phyloP scores from a whole-genome alignment of 2,888 invertebrate genomes.

The Chaitophorus viminalis region DNA sequence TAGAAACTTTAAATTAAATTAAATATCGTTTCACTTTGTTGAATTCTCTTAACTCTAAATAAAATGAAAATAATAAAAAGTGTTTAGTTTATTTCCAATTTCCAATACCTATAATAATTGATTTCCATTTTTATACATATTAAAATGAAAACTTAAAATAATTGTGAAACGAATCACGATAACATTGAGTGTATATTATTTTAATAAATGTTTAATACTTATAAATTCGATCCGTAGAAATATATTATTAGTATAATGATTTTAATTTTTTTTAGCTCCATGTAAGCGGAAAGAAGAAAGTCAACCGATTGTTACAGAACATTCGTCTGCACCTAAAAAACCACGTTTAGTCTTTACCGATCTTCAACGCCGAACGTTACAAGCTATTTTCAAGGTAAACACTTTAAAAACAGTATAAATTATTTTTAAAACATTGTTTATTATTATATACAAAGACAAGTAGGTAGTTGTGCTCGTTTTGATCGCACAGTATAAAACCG shows the following conservation, averaged over 20 bases:
- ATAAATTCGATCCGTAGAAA: background rate
- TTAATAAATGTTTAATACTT: too few relatives aligned
- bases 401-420: background rate
- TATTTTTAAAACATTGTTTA: conserved; percentile 17
- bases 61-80: too few relatives aligned
- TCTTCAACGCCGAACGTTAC: conserved; percentile 99
- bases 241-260: conserved; percentile 48
- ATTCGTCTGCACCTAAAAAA: conserved; percentile 91
- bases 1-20: too few relatives aligned
- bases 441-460: background rate
- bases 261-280: conserved; percentile 66
- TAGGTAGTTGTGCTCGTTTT: background rate
- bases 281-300: conserved; percentile 97
- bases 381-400: conserved; percentile 98
- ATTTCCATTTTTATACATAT: too few relatives aligned
- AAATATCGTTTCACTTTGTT: too few relatives aligned
- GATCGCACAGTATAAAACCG: background rate
- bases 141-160: too few relatives aligned
- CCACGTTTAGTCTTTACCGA: conserved; percentile 99
- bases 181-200: background rate
- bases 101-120: too few relatives aligned
- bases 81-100: too few relatives aligned
- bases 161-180: background rate
- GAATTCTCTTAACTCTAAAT: too few relatives aligned
- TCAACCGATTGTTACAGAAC: conserved; percentile 73